A percentile compares a stretch with the other conserved stretches of the same genome.
Conservation (phyloP, 2,113 vertebrate species). For the Melanerpes aurifrons region DNA sequence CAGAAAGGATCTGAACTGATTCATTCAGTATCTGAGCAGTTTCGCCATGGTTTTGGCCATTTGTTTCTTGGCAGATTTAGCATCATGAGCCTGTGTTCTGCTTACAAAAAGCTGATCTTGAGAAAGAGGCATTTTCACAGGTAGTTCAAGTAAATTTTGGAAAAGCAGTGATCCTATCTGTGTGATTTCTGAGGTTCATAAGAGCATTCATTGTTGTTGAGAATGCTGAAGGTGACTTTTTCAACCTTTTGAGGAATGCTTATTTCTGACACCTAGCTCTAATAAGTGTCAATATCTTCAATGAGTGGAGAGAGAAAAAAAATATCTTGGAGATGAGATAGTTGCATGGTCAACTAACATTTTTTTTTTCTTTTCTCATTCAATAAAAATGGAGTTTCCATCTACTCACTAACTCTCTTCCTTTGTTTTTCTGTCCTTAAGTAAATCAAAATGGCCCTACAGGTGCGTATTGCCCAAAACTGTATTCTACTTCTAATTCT, state of each 20-base stretch:
- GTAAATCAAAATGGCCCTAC: constrained; percentile 60
- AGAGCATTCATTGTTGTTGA: background rate
- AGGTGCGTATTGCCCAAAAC: constrained; percentile 56
- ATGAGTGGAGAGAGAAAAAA: background rate
- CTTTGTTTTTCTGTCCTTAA: constrained; percentile 70
- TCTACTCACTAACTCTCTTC: constrained; percentile 56
- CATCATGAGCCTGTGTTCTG: background rate
- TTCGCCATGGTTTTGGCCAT: background rate
- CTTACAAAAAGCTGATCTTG: background rate
- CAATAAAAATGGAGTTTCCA: constrained; percentile 40
- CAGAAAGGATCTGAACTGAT: background rate
- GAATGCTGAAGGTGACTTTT: background rate
- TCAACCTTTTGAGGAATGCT: background rate
- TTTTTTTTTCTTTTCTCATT: background rate
- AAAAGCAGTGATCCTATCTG: background rate
- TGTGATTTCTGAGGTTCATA: background rate
- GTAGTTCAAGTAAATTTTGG: background rate
- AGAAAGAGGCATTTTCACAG: background rate
- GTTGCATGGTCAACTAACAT: constrained; percentile 28
- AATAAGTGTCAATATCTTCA: background rate
- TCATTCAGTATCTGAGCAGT: background rate
- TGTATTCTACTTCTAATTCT: background rate
- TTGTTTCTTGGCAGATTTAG: background rate
- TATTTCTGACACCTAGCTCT: background rate
- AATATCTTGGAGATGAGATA: background rate